Evolutionary conservation across 2,888 invertebrate species (phyloP).

Genomic region (Teleiodes luculella): DNA sequence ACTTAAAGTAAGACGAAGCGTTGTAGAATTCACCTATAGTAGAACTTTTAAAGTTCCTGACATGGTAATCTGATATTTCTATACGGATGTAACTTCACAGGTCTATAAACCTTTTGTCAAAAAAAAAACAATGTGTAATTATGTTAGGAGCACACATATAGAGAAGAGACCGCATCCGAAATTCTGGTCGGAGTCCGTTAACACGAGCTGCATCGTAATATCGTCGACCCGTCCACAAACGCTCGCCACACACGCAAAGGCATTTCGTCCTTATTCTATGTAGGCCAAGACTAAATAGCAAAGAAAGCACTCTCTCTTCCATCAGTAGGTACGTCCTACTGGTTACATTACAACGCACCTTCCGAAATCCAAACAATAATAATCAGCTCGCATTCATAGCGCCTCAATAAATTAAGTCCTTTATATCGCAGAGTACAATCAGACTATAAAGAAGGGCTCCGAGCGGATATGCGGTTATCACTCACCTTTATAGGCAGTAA

Average conservation of each 20-base stretch:
- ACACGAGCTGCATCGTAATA: constrained; percentile 64
- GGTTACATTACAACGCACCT: background rate
- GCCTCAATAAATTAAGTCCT: constrained; percentile 42
- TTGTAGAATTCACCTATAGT: no score
- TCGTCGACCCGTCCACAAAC: constrained; percentile 25
- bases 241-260: constrained; percentile 40
- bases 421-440: constrained; percentile 40
- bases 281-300: constrained; percentile 13
- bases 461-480: constrained; percentile 57
- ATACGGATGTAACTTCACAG: no score
- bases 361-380: constrained; percentile 4
- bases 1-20: no score
- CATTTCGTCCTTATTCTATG: constrained; percentile 45
- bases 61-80: no score
- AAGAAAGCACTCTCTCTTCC: background rate
- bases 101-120: background rate
- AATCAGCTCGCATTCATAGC: constrained; percentile 17
- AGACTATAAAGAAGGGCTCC: constrained; percentile 44
- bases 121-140: constrained; percentile 12
- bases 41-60: no score
- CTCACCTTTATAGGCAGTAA: constrained; percentile 73
- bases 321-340: background rate
- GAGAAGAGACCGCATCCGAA: constrained; percentile 41
- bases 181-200: constrained; percentile 51
- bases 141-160: constrained; percentile 27